Evolutionary conservation across 2,888 invertebrate genomes (phyloP), one percentile per base, ranked within the genome.

Genomic region (Melolontha melolontha): DNA sequence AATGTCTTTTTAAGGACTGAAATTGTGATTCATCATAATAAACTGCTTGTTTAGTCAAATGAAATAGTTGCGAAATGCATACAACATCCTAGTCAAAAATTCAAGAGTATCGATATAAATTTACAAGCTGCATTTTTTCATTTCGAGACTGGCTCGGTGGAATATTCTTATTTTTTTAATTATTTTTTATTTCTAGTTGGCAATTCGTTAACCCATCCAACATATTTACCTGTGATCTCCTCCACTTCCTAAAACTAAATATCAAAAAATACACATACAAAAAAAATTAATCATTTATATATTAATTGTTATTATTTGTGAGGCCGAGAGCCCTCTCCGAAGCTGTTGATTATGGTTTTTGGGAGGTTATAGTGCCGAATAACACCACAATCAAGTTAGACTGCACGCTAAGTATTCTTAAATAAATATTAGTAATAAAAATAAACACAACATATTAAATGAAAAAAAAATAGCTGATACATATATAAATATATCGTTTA

Each of bases 381-480:
- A 81, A 83, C 82, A 83, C 82, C 82, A 83, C 84, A 84, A 83
- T 84, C 83, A 84, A 82, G 81, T 82, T 83, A 84, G 83, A 84
- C 84, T 84, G 84, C 84, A 84, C 84, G 81, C 80, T 81, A 79
- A 83, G 82, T 83, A 83, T 83, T 82, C 81, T 82, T 82, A 82
- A 82, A 80, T 80, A 81, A 81, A 81, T 80, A 76, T 62, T 80
- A 82, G 79, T 82, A 82, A 81, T 81, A 82, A 80, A 29, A 44
- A 57, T 22, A 42, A n/a, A 59, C 44, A 68, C 42, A 68, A 57
- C 47, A 64, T 54, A 64, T 52, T 63, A 64, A 67, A 59, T 59
- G 27, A 59, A 41, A 55, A 54, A 22, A 55, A 40, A 40, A 49
- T 57, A 52, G 63, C 55, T 67, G 62, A 65, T 54, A 54, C 39